Percentiles rank a stretch among this genome's conserved stretches.
phyloP scores from a whole-genome alignment of 2,113 vertebrate species.

The Crotalus horridus region DNA sequence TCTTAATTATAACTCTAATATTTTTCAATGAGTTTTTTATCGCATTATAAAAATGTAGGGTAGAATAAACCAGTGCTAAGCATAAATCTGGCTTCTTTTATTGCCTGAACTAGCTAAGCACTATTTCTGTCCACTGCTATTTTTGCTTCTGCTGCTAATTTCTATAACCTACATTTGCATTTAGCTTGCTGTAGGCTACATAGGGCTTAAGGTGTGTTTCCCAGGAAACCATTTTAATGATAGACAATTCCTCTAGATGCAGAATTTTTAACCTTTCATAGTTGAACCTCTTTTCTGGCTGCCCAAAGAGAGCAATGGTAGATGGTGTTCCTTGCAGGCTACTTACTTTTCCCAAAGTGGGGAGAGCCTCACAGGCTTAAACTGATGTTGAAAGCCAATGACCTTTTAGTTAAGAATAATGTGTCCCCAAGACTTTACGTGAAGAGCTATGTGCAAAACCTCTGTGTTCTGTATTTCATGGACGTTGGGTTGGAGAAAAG shows the following conservation, averaged over 20 bases:
- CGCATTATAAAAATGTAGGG: background rate
- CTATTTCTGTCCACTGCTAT: background rate
- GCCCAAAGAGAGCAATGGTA: background rate
- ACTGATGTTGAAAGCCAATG: background rate
- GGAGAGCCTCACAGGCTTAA: background rate
- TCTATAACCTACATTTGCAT: background rate
- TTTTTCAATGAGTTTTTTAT: background rate
- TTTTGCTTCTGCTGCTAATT: background rate
- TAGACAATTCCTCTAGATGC: background rate
- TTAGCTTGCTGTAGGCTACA: background rate
- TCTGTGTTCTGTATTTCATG: background rate
- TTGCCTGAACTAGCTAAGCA: background rate
- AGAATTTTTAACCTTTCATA: background rate
- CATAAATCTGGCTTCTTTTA: background rate
- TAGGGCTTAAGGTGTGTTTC: background rate
- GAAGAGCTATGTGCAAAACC: background rate
- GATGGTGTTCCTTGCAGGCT: background rate
- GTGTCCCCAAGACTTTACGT: background rate
- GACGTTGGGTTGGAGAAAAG: background rate
- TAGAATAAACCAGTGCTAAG: background rate
- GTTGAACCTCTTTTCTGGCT: background rate
- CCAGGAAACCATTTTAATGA: background rate
- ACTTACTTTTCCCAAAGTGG: background rate
- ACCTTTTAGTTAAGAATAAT: background rate
- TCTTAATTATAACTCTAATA: background rate